phyloP scores from a whole-genome alignment of 1,140 invertebrate genomes.

The Drosophila subobscura region DNA sequence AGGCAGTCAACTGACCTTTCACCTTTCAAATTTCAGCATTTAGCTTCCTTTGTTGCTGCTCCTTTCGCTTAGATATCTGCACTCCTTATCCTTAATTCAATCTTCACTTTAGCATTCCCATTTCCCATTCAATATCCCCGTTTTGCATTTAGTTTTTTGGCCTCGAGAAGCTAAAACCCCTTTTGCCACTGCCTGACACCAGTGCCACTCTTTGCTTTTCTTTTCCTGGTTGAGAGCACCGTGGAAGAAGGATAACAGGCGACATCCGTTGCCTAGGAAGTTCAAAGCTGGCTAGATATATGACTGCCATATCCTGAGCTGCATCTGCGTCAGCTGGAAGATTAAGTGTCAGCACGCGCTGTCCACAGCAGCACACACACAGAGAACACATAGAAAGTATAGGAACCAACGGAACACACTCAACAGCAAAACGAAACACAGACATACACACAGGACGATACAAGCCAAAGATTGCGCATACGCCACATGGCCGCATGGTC shows the following conservation, averaged over 20 bases:
- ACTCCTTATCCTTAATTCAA: too few relatives aligned
- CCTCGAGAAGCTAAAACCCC: neutral
- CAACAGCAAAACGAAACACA: constrained; percentile 4
- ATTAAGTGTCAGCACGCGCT: constrained; percentile 73
- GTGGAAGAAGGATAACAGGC: constrained; percentile 34
- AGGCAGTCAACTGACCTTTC: too few relatives aligned
- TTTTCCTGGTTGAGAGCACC: constrained; percentile 9
- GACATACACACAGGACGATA: constrained; percentile 26
- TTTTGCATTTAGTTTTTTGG: constrained; percentile 21
- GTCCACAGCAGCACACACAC: constrained; percentile 19
- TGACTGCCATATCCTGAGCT: constrained; percentile 69
- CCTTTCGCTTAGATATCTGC: too few relatives aligned
- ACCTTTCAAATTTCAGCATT: too few relatives aligned
- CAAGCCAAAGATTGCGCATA: constrained; percentile 67
- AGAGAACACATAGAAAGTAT: neutral
- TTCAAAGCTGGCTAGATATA: constrained; percentile 59
- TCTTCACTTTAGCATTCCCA: too few relatives aligned
- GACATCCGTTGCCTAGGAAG: constrained; percentile 48
- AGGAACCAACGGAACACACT: neutral
- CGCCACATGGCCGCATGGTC: constrained; percentile 55
- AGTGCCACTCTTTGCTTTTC: constrained; percentile 4
- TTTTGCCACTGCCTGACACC: constrained; percentile 18
- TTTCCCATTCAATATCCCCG: constrained; percentile 23
- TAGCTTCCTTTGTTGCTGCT: too few relatives aligned
- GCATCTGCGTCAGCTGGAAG: constrained; percentile 73